Conservation (phyloP, 2,888 invertebrate genomes). For the Athalia cordata region DNA sequence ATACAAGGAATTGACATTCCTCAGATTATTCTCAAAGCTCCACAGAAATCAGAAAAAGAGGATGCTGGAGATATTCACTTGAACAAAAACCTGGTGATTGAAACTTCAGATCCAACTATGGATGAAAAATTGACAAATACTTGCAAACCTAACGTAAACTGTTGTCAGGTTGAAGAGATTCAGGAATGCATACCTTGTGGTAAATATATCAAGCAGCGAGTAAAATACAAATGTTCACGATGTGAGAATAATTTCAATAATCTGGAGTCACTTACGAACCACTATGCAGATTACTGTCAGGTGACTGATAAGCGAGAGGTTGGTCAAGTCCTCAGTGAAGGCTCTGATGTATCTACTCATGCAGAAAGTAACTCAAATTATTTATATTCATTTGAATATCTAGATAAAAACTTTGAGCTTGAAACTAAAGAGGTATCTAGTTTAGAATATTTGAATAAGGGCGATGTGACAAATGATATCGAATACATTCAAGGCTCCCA, state of each 20-base stretch:
- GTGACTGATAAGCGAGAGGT: neutral
- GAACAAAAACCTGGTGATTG: too few relatives aligned
- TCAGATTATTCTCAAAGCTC: neutral
- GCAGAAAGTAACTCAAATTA: conserved; percentile 5
- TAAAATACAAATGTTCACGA: conserved; percentile 55
- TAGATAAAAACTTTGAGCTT: conserved; percentile 24
- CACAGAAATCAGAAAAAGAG: conserved; percentile 5
- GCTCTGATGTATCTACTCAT: conserved; percentile 12
- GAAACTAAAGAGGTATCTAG: conserved; percentile 1
- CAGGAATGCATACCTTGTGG: conserved; percentile 42
- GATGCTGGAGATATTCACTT: neutral
- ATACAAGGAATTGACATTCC: neutral
- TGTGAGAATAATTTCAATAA: conserved; percentile 51
- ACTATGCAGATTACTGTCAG: conserved; percentile 50
- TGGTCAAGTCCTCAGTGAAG: neutral
- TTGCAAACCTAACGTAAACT: conserved; percentile 23
- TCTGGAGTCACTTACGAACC: conserved; percentile 50
- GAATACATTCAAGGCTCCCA: conserved; percentile 1
- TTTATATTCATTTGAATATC: conserved; percentile 16
- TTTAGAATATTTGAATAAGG: conserved; percentile 14
- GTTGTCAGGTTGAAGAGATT: conserved; percentile 30
- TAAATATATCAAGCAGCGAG: conserved; percentile 37
- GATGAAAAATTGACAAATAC: neutral
- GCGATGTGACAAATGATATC: neutral
- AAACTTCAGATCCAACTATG: neutral